Evolutionary conservation across 1,140 invertebrate species (phyloP).

Genomic region (Tenebrio molitor): DNA sequence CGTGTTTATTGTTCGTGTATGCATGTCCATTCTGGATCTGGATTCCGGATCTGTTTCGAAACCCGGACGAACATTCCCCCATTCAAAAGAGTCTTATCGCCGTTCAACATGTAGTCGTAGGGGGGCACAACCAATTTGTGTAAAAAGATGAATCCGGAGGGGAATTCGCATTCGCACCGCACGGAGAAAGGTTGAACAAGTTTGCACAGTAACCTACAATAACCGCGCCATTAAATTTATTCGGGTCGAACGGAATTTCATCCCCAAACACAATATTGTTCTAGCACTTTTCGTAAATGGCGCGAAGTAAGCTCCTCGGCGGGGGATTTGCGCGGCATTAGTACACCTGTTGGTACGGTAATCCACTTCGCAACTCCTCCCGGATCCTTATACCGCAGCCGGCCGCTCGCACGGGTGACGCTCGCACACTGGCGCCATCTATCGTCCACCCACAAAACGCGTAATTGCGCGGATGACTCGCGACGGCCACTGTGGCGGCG

Average conservation of each 20-base stretch:
- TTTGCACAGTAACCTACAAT: constrained; percentile 40
- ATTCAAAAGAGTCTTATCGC: constrained; percentile 16
- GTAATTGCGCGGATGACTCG: too few species aligned
- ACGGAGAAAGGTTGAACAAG: constrained; percentile 37
- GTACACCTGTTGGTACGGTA: neutral
- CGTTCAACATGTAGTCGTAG: constrained; percentile 28
- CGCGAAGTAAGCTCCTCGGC: neutral
- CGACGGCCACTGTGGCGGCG: too few species aligned
- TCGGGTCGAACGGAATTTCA: constrained; percentile 30
- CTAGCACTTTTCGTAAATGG: constrained; percentile 16
- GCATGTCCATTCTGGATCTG: neutral
- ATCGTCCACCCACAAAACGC: too few species aligned
- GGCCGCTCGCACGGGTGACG: too few species aligned
- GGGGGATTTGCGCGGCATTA: neutral
- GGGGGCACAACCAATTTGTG: constrained; percentile 27
- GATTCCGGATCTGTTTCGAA: too few species aligned
- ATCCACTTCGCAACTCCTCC: neutral
- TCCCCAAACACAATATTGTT: constrained; percentile 29
- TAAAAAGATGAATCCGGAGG: constrained; percentile 27
- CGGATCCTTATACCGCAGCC: too few species aligned
- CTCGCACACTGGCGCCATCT: too few species aligned
- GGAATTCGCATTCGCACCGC: constrained; percentile 30
- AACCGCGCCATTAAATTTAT: constrained; percentile 35
- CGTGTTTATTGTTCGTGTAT: constrained; percentile 13
- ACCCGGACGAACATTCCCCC: neutral